Conservation (phyloP, 2,797 vertebrate species). For the Pipistrellus pipistrellus region DNA sequence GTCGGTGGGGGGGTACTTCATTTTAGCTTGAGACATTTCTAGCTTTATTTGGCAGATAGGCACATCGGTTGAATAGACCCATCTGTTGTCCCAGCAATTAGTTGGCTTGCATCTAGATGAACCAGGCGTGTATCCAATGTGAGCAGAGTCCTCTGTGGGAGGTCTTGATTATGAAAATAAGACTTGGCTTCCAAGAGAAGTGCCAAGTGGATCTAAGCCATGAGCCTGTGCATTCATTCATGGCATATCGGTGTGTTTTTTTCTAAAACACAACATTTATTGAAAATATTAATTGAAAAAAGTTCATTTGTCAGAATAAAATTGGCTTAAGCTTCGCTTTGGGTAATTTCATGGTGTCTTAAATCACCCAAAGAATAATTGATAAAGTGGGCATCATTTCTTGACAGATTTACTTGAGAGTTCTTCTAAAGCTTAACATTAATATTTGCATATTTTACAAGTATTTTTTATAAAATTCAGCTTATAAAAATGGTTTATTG, state of each 20-base stretch:
- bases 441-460: background rate
- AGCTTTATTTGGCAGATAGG: constrained; percentile 69
- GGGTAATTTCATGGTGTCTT: constrained; percentile 18
- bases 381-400: background rate
- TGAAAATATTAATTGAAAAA: constrained; percentile 76
- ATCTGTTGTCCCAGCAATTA: constrained; percentile 82
- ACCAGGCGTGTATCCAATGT: constrained; percentile 63
- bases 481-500: background rate
- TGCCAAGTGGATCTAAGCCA: constrained; percentile 66
- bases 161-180: constrained; percentile 71
- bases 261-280: constrained; percentile 44
- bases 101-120: constrained; percentile 63
- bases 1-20: constrained; percentile 5
- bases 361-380: background rate
- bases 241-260: background rate
- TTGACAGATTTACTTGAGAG: background rate
- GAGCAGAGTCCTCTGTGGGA: constrained; percentile 61
- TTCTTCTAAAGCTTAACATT: background rate
- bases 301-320: constrained; percentile 42
- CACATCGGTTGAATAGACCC: constrained; percentile 69
- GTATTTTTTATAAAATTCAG: background rate
- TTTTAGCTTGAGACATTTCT: constrained; percentile 64
- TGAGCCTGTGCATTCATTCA: constrained; percentile 63
- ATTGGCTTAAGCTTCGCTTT: background rate
- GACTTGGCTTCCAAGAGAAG: constrained; percentile 55